Conservation (phyloP, 92 coral and sea anemone species). For the Heteractis magnifica region DNA sequence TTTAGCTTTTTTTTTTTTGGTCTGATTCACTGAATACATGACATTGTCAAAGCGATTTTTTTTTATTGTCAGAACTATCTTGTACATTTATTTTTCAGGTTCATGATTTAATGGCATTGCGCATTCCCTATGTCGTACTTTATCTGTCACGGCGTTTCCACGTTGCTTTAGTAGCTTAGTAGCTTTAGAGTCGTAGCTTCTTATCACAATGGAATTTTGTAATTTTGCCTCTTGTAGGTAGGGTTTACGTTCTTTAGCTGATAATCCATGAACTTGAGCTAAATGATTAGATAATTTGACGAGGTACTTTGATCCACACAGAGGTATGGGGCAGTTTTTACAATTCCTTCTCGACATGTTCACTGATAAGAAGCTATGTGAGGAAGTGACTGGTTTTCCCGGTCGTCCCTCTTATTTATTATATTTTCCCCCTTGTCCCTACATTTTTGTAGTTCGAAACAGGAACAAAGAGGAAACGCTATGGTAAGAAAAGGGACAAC, state of each 20-base stretch:
- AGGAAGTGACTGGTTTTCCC: not conserved
- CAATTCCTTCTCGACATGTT: constrained; percentile 25
- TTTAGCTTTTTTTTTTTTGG: too few relatives aligned
- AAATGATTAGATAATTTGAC: constrained; percentile 29
- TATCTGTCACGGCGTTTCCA: not conserved
- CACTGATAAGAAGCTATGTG: not conserved
- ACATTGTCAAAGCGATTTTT: too few relatives aligned
- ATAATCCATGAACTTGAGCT: constrained; percentile 30
- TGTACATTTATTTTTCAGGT: too few relatives aligned
- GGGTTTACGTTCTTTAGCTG: constrained; percentile 21
- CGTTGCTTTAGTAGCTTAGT: too few relatives aligned
- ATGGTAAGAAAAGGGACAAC: not conserved
- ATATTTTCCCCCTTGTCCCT: not conserved
- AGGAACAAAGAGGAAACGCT: not conserved
- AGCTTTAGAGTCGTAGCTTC: not conserved
- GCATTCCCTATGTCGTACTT: not conserved
- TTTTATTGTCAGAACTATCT: too few relatives aligned
- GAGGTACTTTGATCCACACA: constrained; percentile 19
- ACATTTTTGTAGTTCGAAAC: too few relatives aligned
- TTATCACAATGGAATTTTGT: not conserved
- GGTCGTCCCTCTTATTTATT: not conserved
- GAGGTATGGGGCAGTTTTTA: constrained; percentile 34
- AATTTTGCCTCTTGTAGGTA: constrained; percentile 31
- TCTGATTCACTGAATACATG: too few relatives aligned
- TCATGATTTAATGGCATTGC: too few relatives aligned